Evolutionary conservation across 2,797 vertebrate genomes (phyloP).

Genomic region (Cynodonichthys magdalenae): DNA sequence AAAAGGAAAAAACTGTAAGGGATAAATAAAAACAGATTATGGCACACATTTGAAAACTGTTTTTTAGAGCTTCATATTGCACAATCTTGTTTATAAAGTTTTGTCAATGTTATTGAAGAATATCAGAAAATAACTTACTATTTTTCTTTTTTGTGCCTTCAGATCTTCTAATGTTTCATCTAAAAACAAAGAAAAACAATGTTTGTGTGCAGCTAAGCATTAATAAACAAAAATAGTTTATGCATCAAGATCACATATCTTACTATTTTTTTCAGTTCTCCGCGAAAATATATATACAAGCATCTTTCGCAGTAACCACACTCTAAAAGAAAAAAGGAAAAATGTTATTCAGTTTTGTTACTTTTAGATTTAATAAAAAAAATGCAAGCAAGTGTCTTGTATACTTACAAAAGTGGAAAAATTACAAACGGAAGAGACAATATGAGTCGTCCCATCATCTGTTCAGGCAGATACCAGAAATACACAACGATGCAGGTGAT

Average conservation of each 20-base stretch:
- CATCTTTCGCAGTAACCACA: slow-evolving; percentile 91
- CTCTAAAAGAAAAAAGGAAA: slow-evolving; percentile 73
- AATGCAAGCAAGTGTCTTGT: background rate
- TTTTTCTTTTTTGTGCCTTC: slow-evolving; percentile 94
- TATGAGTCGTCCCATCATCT: slow-evolving; percentile 86
- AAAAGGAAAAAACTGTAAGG: slow-evolving; percentile 39
- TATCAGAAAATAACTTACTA: slow-evolving; percentile 85
- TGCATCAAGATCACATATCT: slow-evolving; percentile 53
- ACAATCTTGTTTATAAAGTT: too few relatives aligned
- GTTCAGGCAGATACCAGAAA: slow-evolving; percentile 94
- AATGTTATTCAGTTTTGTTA: background rate
- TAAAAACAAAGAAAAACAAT: slow-evolving; percentile 57
- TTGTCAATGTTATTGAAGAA: background rate
- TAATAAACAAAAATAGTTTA: background rate
- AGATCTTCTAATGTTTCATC: slow-evolving; percentile 95
- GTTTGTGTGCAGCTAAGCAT: background rate
- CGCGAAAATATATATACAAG: slow-evolving; percentile 91
- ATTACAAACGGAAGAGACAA: slow-evolving; percentile 90
- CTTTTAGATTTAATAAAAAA: slow-evolving; percentile 1
- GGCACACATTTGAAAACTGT: background rate
- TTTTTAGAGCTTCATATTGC: too few relatives aligned
- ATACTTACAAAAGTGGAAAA: slow-evolving; percentile 96
- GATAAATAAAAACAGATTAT: background rate
- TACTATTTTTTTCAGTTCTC: slow-evolving; percentile 95
- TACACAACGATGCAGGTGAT: slow-evolving; percentile 89